phyloP scores from a whole-genome alignment of 2,113 vertebrate genomes.

The Pluvialis apricaria region DNA sequence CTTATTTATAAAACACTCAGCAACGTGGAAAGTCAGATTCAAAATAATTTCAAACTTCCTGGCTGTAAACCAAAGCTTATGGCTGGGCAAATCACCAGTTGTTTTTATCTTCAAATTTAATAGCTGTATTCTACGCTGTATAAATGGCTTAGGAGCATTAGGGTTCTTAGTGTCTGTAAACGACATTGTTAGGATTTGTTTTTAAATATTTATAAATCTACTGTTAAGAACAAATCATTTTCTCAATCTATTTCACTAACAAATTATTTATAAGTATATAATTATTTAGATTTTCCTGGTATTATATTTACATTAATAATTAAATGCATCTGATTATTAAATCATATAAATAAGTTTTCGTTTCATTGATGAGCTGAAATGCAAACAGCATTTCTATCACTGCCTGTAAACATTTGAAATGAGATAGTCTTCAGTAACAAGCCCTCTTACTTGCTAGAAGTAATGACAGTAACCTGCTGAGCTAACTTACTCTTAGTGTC shows the following conservation, averaged over 20 bases:
- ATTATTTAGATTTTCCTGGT: conserved; percentile 78
- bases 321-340: conserved; percentile 80
- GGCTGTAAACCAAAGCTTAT: conserved; percentile 28
- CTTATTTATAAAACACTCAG: conserved; percentile 9
- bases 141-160: conserved; percentile 54
- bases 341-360: conserved; percentile 77
- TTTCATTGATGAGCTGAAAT: conserved; percentile 72
- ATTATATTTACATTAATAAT: conserved; percentile 81
- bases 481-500: background rate
- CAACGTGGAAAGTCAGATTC: background rate
- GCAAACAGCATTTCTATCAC: conserved; percentile 71
- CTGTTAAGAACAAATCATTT: conserved; percentile 78
- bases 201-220: conserved; percentile 77
- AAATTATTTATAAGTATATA: conserved; percentile 80
- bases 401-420: conserved; percentile 51
- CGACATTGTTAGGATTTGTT: conserved; percentile 50
- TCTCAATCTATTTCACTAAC: conserved; percentile 76
- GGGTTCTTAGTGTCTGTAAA: conserved; percentile 64
- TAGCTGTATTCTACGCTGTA: background rate
- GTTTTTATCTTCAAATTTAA: conserved; percentile 46
- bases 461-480: background rate
- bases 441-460: background rate
- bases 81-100: background rate
- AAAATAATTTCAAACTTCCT: conserved; percentile 7
- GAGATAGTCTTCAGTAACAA: conserved; percentile 19